A percentile compares a stretch with the other conserved stretches of the same genome.
Conservation (phyloP, 2,888 invertebrate genomes). For the Cyaniris semiargus region DNA sequence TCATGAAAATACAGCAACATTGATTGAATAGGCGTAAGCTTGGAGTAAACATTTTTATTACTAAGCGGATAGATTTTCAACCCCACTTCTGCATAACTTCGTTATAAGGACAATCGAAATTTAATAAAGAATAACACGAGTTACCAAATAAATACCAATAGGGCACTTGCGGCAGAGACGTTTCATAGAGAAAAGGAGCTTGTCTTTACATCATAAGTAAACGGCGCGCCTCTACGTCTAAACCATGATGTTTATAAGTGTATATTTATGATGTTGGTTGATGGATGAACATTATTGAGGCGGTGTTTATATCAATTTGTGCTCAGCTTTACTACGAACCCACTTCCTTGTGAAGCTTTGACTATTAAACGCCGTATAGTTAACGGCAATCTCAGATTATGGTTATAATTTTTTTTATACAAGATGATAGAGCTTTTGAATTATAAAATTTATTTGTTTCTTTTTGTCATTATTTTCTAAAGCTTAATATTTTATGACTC, state of each 20-base stretch:
- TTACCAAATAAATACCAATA: background rate
- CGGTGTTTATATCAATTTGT: conserved; percentile 25
- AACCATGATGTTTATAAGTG: background rate
- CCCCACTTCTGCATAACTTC: background rate
- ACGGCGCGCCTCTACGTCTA: background rate
- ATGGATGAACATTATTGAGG: background rate
- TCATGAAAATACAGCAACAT: no score
- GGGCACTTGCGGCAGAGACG: background rate
- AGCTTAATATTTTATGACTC: no score
- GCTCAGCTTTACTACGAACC: conserved; percentile 1
- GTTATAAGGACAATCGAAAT: background rate
- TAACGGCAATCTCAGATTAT: background rate
- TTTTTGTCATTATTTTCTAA: no score
- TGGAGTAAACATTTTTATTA: no score
- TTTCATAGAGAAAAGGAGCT: background rate
- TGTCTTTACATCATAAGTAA: background rate
- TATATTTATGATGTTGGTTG: conserved; percentile 21
- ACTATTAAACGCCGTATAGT: conserved; percentile 9
- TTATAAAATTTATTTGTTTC: background rate
- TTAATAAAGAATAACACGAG: background rate
- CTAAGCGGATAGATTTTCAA: background rate
- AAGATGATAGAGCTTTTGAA: background rate
- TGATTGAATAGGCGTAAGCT: no score
- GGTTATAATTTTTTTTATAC: background rate
- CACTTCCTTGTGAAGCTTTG: conserved; percentile 19